Percentiles rank a stretch among this genome's conserved stretches.
These are phyloP conservation scores for Camptogramma bilineatum DNA, from an alignment of 2,888 invertebrate genomes.

Conservation along the genomic window DNA sequence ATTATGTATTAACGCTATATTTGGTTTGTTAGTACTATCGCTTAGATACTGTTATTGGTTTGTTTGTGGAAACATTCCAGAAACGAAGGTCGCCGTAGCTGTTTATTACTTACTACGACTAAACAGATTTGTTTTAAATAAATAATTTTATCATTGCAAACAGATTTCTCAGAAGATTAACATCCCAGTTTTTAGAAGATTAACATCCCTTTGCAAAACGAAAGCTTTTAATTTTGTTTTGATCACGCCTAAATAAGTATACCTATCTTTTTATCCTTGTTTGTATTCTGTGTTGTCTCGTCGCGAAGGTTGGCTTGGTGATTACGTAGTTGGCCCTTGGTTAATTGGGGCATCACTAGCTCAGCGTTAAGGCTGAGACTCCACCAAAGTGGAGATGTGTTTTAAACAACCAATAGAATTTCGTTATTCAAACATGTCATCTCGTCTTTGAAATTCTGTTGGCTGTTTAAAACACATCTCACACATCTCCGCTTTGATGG, in stretches of 20 bases:
- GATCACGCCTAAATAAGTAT: conserved; percentile 20
- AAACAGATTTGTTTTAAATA: neutral
- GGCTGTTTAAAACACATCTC: too few relatives aligned
- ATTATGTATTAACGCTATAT: neutral
- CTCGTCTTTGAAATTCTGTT: too few relatives aligned
- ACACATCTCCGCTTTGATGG: too few relatives aligned
- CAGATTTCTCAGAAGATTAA: neutral
- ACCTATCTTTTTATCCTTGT: conserved; percentile 37
- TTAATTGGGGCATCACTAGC: conserved; percentile 47
- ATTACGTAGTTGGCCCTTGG: conserved; percentile 37
- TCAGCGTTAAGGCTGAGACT: too few relatives aligned
- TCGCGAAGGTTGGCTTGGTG: conserved; percentile 31
- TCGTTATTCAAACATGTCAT: too few relatives aligned
- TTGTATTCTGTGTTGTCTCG: conserved; percentile 41
- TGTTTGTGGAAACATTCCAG: conserved; percentile 14
- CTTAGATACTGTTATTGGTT: conserved; percentile 5
- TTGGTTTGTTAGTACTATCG: neutral
- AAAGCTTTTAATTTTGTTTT: conserved; percentile 36
- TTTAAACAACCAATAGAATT: too few relatives aligned
- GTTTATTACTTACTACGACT: neutral
- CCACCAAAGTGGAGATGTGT: too few relatives aligned
- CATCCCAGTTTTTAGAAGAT: neutral
- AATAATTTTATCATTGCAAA: too few relatives aligned
- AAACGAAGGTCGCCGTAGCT: neutral
- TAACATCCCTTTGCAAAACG: neutral